Base-by-base conservation (phyloP, 2,113 vertebrate genomes). In the Amphiprion ocellaris region DNA sequence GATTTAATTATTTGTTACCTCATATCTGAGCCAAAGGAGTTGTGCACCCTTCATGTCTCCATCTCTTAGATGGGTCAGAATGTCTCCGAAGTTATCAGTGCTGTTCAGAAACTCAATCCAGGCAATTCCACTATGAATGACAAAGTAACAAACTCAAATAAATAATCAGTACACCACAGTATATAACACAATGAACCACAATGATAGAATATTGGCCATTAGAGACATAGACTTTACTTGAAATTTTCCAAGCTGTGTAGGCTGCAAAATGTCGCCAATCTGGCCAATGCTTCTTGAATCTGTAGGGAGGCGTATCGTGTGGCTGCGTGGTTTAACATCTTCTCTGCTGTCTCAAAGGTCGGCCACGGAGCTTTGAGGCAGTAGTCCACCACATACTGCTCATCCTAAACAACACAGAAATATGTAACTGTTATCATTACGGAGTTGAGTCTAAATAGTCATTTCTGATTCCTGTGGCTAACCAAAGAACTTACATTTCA, bases 101-200 rank as follows among this genome's bases (percentile, higher is more conserved):
- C 92, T 95, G 79, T 97, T 97, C 78, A 99, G 91, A 91, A 99
- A 99, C 80, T 98, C 96, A 73, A 96, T 96, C 98, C 98, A 99
- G 84, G 95, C 92, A 50, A 95, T 95, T 5, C 96, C 96, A 87
- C 98, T 99, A 19, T 23, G 28, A 21, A 79, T 9, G 10, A 73
- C 10, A 67, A 37, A 79, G 46, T 17, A 77, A 54, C 15, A 44
- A 19, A 53, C 4, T 10, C 15, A 73, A 71, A 71, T 33, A n/a
- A 79, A 12, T 49, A 1, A 68, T 24, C 5, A 65, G 39, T 2
- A 7, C 54, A 49, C 0, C 1, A 24, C 19, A 59, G 53, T 26
- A 3, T 46, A 41, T 9, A 59, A 60, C 0, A 76, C 2, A 63
- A 23, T 3, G 69, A 37, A 59, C 54, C 0, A 76, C 2, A 63